These are phyloP conservation scores for Dolomedes plantarius DNA, from an alignment of 2,888 invertebrate species.

Conservation along the genomic window DNA sequence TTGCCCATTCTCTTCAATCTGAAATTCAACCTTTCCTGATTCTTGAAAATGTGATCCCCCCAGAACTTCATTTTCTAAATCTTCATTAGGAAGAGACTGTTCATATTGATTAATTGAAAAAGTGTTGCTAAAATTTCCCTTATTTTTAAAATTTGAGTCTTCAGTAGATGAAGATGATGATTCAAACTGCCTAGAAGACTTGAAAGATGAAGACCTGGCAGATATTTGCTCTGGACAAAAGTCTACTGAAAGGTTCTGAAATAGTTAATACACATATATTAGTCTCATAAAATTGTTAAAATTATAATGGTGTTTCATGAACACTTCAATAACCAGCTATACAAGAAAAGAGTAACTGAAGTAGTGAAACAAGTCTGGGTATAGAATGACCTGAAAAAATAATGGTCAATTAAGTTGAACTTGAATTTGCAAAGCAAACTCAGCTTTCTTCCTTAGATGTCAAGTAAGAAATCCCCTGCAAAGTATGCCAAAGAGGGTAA, in stretches of 20 bases:
- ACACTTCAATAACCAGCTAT: too few species aligned
- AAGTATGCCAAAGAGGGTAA: too few species aligned
- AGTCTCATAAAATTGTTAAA: too few species aligned
- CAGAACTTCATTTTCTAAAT: slow-evolving; percentile 24
- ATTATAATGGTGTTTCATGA: too few species aligned
- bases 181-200: slow-evolving; percentile 1
- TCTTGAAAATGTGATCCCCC: slow-evolving; percentile 16
- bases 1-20: background rate
- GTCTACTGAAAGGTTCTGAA: slow-evolving; percentile 25
- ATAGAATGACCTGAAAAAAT: too few species aligned
- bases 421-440: too few species aligned
- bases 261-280: too few species aligned
- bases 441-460: too few species aligned
- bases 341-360: too few species aligned
- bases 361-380: background rate
- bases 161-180: too few species aligned
- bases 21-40: background rate
- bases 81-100: background rate
- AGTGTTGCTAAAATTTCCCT: background rate
- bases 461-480: too few species aligned
- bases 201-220: slow-evolving; percentile 57
- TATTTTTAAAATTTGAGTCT: background rate
- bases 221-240: slow-evolving; percentile 55
- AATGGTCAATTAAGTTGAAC: too few species aligned
- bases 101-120: background rate